Base-by-base conservation (phyloP, 1,140 invertebrate genomes). In the Planococcus citri region DNA sequence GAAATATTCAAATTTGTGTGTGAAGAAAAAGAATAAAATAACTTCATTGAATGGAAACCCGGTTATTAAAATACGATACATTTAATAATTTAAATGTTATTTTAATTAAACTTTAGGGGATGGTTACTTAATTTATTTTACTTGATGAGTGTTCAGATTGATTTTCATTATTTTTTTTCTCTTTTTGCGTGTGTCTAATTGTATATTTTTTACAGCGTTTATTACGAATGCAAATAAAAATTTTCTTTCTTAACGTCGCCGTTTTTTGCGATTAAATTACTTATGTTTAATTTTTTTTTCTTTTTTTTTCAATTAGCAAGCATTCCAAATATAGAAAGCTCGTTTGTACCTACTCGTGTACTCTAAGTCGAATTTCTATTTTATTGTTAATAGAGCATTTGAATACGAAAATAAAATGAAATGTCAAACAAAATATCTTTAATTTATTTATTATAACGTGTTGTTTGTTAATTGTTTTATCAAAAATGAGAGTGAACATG, bases 271-370 rank as follows among this genome's bases (percentile, higher is more conserved):
- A 33, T 33, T 33, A 33, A 33, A 33, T 33, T 33, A 33, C 29
- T 33, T 33, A 33, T 33, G 29, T 33, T 6, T 33, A 12, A 6
- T 6, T 33, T 6, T 33, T 6, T 33, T 6, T 33, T 33, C n/a
- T n/a, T 6, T 33, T 33, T 33, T 33, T 51, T 51, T 6, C 41
- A 51, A 51, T 51, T 51, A 51, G 41, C 41, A 51, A 51, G 41
- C 41, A 51, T 51, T 51, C 41, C 41, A 51, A 51, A n/a, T 51
- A 51, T 51, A 51, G 41, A 51, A 20, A n/a, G n/a, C n/a, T n/a
- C n/a, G n/a, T n/a, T n/a, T n/a, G 41, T 17, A 9, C 41, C 6
- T 51, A 51, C 41, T 51, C 41, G 41, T 51, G 41, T 51, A 51
- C 41, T n/a, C n/a, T 51, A 51, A 51, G 41, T 51, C 41, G 17